These are phyloP conservation scores for Drosophila sordidula DNA, from an alignment of 2,888 invertebrate species.

Conservation along the genomic window DNA sequence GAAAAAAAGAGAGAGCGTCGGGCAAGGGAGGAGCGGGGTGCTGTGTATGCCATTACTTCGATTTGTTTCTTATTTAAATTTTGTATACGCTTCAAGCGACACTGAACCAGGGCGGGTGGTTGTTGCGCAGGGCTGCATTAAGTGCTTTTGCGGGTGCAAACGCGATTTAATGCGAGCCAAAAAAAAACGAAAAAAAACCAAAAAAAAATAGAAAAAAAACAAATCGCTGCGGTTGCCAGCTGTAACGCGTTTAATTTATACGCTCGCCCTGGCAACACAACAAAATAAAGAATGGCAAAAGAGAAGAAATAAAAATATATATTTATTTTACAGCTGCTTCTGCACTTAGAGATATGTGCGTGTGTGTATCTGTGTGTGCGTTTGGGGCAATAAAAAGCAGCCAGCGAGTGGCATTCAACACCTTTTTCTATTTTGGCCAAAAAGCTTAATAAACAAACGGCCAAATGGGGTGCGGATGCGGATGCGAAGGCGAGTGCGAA, in stretches of 20 bases:
- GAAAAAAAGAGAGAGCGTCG: not conserved
- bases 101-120: slow-evolving; percentile 32
- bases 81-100: slow-evolving; percentile 63
- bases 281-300: slow-evolving; percentile 59
- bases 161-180: slow-evolving; percentile 64
- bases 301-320: slow-evolving; percentile 76
- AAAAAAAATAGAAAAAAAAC: slow-evolving; percentile 7
- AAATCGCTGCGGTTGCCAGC: slow-evolving; percentile 78
- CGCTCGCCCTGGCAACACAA: slow-evolving; percentile 59
- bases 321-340: slow-evolving; percentile 80
- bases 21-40: not conserved
- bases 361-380: slow-evolving; percentile 21
- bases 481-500: slow-evolving; percentile 28
- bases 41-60: slow-evolving; percentile 66
- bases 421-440: slow-evolving; percentile 74
- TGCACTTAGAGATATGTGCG: slow-evolving; percentile 66
- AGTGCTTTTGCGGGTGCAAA: slow-evolving; percentile 77
- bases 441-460: slow-evolving; percentile 79
- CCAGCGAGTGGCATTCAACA: slow-evolving; percentile 77
- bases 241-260: slow-evolving; percentile 82
- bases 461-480: slow-evolving; percentile 66
- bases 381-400: slow-evolving; percentile 73
- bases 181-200: slow-evolving; percentile 21
- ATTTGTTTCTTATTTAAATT: slow-evolving; percentile 82
- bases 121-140: slow-evolving; percentile 61